Conservation (phyloP, 2,797 vertebrate genomes). For the Sphaeramia orbicularis region DNA sequence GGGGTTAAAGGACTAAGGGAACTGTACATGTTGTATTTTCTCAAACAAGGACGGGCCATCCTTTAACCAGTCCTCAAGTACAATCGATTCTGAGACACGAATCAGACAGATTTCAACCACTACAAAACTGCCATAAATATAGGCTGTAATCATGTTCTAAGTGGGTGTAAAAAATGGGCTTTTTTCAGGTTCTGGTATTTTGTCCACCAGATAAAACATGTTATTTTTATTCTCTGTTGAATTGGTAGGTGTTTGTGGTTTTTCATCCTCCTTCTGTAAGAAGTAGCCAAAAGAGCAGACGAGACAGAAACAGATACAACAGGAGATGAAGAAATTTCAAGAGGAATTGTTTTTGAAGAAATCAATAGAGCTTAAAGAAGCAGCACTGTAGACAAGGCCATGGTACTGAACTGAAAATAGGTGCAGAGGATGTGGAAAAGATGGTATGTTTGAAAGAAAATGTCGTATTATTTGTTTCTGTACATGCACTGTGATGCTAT, state of each 20-base stretch:
- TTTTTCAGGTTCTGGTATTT: not conserved
- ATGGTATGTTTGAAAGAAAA: not conserved
- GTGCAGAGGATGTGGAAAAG: constrained; percentile 5
- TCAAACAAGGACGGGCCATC: too few species aligned
- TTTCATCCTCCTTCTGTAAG: not conserved
- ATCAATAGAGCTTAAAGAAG: constrained; percentile 52
- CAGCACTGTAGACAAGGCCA: constrained; percentile 28
- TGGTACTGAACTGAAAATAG: constrained; percentile 35
- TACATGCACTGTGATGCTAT: not conserved
- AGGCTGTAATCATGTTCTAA: too few species aligned
- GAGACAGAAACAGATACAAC: constrained; percentile 25
- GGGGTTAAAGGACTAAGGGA: too few species aligned
- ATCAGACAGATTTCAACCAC: too few species aligned
- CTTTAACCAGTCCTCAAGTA: too few species aligned
- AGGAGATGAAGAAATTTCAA: constrained; percentile 27
- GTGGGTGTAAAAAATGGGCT: not conserved
- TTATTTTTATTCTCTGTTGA: not conserved
- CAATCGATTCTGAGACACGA: too few species aligned
- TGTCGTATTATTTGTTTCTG: constrained; percentile 2
- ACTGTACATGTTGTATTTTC: too few species aligned
- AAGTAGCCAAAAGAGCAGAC: constrained; percentile 25
- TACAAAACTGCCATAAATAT: too few species aligned
- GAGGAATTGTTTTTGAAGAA: constrained; percentile 28
- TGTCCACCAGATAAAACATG: not conserved
- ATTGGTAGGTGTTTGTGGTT: constrained; percentile 1